Evolutionary conservation across 1,140 invertebrate species (phyloP).

Genomic region (Ditylenchus dipsaci): DNA sequence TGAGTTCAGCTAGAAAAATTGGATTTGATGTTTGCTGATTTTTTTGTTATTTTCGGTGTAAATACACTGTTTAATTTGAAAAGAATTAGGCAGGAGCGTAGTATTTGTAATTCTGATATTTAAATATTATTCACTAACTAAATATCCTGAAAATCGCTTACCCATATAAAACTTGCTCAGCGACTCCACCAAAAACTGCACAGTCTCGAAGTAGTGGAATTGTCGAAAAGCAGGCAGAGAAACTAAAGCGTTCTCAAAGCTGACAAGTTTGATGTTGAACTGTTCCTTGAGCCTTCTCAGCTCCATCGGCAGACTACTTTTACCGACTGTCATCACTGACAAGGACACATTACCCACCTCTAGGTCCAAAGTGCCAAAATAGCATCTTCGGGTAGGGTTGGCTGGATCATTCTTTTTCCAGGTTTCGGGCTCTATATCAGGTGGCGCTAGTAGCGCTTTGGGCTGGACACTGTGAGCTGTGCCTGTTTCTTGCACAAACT

Average conservation of each 20-base stretch:
- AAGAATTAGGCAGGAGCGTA: neutral
- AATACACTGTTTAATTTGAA: neutral
- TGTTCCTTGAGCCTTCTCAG: slow-evolving; percentile 77
- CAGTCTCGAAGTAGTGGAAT: slow-evolving; percentile 58
- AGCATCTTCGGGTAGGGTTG: slow-evolving; percentile 65
- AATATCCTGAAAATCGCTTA: slow-evolving; percentile 11
- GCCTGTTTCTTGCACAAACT: slow-evolving; percentile 63
- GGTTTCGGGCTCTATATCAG: slow-evolving; percentile 44
- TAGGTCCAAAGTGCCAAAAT: slow-evolving; percentile 76
- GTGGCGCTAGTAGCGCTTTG: slow-evolving; percentile 44
- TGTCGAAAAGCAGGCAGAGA: slow-evolving; percentile 65
- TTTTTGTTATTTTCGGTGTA: no score
- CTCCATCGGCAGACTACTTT: slow-evolving; percentile 72
- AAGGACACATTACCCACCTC: slow-evolving; percentile 45
- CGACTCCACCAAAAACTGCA: slow-evolving; percentile 49
- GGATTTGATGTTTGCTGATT: neutral
- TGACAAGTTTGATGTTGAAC: slow-evolving; percentile 79
- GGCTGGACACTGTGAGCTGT: slow-evolving; percentile 21
- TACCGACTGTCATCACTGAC: slow-evolving; percentile 60
- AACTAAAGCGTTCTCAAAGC: slow-evolving; percentile 91
- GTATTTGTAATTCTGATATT: no score
- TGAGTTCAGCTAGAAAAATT: slow-evolving; percentile 69
- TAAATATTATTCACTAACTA: no score
- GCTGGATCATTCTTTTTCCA: neutral
- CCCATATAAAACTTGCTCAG: slow-evolving; percentile 55